Conservation (phyloP, 2,797 vertebrate species). For the Acomys russatus region DNA sequence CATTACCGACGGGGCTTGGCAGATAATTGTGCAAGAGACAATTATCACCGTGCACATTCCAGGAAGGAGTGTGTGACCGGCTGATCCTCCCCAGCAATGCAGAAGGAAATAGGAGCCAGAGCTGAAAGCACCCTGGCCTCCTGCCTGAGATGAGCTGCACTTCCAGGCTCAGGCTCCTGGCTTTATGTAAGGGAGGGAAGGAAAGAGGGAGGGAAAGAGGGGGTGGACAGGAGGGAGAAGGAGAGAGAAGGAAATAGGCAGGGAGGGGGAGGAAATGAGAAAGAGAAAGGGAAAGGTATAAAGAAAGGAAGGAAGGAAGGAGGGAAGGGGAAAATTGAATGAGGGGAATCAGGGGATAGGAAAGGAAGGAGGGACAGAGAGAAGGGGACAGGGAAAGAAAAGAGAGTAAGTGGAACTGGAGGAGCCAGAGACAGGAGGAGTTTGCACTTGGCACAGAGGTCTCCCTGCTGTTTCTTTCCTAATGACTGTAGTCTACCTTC, state of each 20-base stretch:
- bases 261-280: neutral
- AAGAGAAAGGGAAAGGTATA: neutral
- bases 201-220: too few relatives aligned
- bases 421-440: neutral
- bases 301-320: neutral
- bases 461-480: neutral
- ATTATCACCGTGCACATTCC: slow-evolving; percentile 47
- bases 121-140: neutral
- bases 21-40: slow-evolving; percentile 52
- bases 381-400: fast-evolving
- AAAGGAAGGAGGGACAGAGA: too few relatives aligned
- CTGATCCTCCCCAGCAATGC: neutral
- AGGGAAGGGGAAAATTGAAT: neutral
- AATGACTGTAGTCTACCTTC: neutral
- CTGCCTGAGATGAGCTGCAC: neutral
- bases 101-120: slow-evolving; percentile 2
- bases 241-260: neutral
- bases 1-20: slow-evolving; percentile 61
- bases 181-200: neutral
- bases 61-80: neutral
- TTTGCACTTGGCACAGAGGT: neutral
- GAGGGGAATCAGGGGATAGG: neutral
- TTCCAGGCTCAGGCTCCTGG: neutral
- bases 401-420: neutral
- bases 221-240: neutral